These are phyloP conservation scores for Athetis lepigone DNA, from an alignment of 2,888 invertebrate genomes.

Conservation along the genomic window DNA sequence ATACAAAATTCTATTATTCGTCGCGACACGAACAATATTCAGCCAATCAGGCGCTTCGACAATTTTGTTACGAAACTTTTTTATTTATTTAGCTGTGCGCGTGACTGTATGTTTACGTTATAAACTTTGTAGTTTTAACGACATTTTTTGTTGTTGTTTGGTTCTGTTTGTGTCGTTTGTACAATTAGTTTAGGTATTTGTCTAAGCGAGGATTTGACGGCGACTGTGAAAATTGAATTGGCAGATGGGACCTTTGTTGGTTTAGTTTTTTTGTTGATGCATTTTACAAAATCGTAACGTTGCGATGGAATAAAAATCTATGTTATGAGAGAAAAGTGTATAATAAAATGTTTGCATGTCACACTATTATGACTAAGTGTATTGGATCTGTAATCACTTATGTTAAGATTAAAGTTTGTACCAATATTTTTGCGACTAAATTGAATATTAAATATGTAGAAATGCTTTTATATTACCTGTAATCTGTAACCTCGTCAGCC, in stretches of 20 bases:
- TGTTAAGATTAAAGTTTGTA: too few species aligned
- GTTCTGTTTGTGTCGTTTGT: constrained; percentile 25
- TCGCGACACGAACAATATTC: constrained; percentile 50
- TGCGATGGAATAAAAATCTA: too few species aligned
- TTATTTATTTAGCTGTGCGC: constrained; percentile 36
- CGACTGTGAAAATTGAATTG: constrained; percentile 28
- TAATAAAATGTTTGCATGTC: too few species aligned
- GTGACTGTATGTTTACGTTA: constrained; percentile 50
- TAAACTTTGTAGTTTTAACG: constrained; percentile 45
- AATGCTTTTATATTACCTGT: too few species aligned
- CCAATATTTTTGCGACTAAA: too few species aligned
- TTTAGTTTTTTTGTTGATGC: neutral
- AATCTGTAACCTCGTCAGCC: too few species aligned
- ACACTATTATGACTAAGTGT: too few species aligned
- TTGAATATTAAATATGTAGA: too few species aligned
- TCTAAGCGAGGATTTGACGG: constrained; percentile 16
- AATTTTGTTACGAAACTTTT: constrained; percentile 54
- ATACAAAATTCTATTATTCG: constrained; percentile 54
- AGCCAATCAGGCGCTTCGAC: constrained; percentile 48
- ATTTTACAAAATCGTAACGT: too few species aligned
- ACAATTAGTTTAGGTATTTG: constrained; percentile 53
- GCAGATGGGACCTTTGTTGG: constrained; percentile 1
- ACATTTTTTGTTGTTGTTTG: constrained; percentile 44
- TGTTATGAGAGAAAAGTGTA: too few species aligned
- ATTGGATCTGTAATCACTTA: too few species aligned